phyloP scores from a whole-genome alignment of 2,797 vertebrate genomes.

The Vespertilio murinus region DNA sequence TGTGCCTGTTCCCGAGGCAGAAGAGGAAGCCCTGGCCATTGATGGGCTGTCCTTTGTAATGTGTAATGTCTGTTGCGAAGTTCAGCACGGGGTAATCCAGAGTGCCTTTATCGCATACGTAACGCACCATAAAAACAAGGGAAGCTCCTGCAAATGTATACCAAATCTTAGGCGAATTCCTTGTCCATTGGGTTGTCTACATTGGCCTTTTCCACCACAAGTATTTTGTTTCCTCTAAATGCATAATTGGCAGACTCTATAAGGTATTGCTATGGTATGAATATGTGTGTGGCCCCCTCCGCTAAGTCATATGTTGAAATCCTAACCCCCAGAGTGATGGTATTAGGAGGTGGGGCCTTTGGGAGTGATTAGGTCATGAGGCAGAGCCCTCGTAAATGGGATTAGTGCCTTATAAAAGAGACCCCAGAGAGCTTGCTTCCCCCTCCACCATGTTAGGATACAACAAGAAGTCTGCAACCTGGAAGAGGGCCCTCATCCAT shows the following conservation, averaged over 20 bases:
- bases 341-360: not conserved
- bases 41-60: not conserved
- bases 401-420: not conserved
- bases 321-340: not conserved
- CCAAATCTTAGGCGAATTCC: constrained; percentile 9
- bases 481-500: not conserved
- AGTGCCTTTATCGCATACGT: not conserved
- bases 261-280: not conserved
- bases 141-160: not conserved
- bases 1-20: not conserved
- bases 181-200: not conserved
- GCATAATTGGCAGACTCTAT: not conserved
- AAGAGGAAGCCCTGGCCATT: not conserved
- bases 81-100: not conserved
- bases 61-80: not conserved
- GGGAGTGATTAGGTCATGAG: not conserved
- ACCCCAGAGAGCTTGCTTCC: not conserved
- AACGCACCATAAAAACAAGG: not conserved
- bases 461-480: not conserved
- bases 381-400: not conserved
- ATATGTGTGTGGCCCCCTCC: not conserved
- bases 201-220: not conserved
- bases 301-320: not conserved
- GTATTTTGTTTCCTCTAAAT: not conserved
- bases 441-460: not conserved